Base-by-base conservation (phyloP, 2,797 vertebrate genomes). In the Pipistrellus pipistrellus region DNA sequence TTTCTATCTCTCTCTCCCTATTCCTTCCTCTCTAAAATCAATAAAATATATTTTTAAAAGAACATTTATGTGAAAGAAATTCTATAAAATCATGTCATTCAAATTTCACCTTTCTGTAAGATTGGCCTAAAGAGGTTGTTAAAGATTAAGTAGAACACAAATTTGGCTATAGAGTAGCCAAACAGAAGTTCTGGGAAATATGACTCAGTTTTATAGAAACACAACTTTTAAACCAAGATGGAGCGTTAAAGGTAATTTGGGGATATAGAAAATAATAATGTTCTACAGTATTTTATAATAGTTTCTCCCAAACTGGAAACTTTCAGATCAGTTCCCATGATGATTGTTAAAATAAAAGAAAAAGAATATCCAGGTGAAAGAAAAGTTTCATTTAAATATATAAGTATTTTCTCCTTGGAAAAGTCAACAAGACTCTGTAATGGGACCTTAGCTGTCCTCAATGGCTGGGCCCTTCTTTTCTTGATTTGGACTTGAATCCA, bases 261-360 rank as follows among this genome's bases (percentile, higher is more conserved):
- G 9, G 11, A 5, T 44, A 71, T 15, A 38, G 13, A 85, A 90
- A 15, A 72, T 23, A 71, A 46, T 68, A 27, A 82, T 21, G n/a
- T 21, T 27, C 57, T 76, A 9, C 23, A 80, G 46, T 62, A 82
- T 78, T 71, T 71, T 64, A 62, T 25, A 95, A 57, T n/a, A 18
- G 6, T 13, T 11, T 8, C 4, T 11, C n/a, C 41, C 5, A 55
- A 90, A 88, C 51, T 10, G 15, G 32, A 92, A 44, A 75, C n/a
- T 69, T 84, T 81, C 17, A 27, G 2, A 41, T 69, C 7, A 38
- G 6, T 85, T 87, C 82, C 3, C 8, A 82, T 15, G 17, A 46
- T 57, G 10, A 59, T 59, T 30, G 1, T 92, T 93, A 90, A 93
- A 88, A 73, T 35, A 76, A 95, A 95, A 57, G 17, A 88, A 80